Conservation (phyloP, 2,797 vertebrate species). For the Neopelma chrysocephalum region DNA sequence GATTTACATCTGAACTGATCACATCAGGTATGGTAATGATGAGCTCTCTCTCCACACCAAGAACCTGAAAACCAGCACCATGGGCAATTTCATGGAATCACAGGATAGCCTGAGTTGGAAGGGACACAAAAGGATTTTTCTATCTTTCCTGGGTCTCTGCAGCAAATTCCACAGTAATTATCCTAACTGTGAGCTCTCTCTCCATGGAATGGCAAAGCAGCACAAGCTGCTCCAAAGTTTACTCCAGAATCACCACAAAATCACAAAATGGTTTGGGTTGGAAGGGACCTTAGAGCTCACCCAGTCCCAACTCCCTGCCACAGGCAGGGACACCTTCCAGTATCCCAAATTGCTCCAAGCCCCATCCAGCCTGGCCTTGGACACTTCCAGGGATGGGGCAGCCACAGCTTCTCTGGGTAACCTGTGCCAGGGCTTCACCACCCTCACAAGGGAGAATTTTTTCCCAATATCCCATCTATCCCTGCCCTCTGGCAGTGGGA, state of each 20-base stretch:
- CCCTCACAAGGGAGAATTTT: not conserved
- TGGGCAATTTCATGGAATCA: not conserved
- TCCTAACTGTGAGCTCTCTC: rapidly evolving
- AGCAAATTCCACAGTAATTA: not conserved
- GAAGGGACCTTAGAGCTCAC: rapidly evolving
- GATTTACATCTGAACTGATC: not conserved
- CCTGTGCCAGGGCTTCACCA: rapidly evolving
- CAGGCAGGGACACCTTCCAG: not conserved
- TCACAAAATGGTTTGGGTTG: not conserved
- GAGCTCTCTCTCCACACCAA: not conserved
- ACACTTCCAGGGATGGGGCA: not conserved
- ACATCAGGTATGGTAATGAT: rapidly evolving
- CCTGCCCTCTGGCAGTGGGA: not conserved
- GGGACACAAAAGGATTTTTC: not conserved
- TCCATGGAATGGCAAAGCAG: not conserved
- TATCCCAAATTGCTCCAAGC: not conserved
- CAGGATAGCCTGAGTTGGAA: rapidly evolving
- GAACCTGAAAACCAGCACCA: not conserved
- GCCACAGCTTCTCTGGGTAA: not conserved
- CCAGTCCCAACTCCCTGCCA: rapidly evolving
- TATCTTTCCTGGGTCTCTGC: not conserved
- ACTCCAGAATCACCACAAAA: not conserved
- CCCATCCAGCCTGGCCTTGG: not conserved
- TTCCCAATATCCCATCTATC: not conserved
- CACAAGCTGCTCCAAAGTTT: not conserved